phyloP scores from a whole-genome alignment of 2,888 invertebrate species.

The Apamea crenata region DNA sequence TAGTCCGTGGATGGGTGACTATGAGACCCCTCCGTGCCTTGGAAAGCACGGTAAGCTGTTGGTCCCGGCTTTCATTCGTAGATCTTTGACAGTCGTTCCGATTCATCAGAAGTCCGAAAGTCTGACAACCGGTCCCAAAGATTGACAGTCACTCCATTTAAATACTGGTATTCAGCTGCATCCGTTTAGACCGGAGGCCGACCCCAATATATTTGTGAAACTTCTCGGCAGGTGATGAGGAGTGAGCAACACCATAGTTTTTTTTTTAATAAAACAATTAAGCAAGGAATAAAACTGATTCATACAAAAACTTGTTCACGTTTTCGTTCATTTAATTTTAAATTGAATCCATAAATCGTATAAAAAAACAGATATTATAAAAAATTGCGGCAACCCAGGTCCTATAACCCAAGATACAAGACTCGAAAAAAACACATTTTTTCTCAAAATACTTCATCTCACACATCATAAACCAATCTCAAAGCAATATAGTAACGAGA shows the following conservation, averaged over 20 bases:
- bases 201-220: background rate
- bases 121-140: too few relatives aligned
- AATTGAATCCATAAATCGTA: background rate
- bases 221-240: background rate
- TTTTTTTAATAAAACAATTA: too few relatives aligned
- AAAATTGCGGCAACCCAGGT: background rate
- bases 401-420: background rate
- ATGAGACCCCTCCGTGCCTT: background rate
- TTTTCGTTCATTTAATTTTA: background rate
- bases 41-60: background rate
- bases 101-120: too few relatives aligned
- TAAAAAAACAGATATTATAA: background rate
- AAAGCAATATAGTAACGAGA: background rate
- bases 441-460: background rate
- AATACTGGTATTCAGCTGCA: background rate
- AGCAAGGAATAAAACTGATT: too few relatives aligned
- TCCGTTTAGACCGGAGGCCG: background rate
- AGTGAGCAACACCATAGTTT: background rate
- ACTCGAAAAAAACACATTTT: background rate
- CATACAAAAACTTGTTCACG: too few relatives aligned
- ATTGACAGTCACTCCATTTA: background rate
- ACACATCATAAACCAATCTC: constrained; percentile 15
- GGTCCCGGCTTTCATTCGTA: too few relatives aligned
- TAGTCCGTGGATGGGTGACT: too few relatives aligned
- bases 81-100: background rate